Percentiles rank a stretch among this genome's conserved stretches.
These are phyloP conservation scores for Cygnus buccinator DNA, from an alignment of 2,113 vertebrate genomes.

Conservation along the genomic window DNA sequence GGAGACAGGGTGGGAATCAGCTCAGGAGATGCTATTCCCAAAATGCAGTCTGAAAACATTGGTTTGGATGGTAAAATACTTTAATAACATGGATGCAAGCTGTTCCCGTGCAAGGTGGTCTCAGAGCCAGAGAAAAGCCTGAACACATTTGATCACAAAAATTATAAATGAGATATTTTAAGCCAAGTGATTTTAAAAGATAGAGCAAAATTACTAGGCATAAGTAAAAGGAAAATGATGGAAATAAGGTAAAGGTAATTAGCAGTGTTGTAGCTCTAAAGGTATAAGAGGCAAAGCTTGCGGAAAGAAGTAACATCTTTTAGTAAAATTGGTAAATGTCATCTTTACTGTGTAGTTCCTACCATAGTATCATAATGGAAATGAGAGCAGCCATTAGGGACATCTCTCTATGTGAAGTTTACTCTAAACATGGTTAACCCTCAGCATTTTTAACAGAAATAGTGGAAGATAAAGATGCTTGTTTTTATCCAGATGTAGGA, in stretches of 20 bases:
- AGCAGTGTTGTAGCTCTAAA: too few species aligned
- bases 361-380: not conserved
- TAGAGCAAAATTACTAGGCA: accelerated
- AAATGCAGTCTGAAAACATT: accelerated
- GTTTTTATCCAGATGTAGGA: not conserved
- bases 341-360: not conserved
- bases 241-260: not conserved
- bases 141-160: accelerated
- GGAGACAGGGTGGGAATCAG: not conserved
- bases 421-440: not conserved
- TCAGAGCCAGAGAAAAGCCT: not conserved
- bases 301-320: not conserved
- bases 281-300: not conserved
- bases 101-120: accelerated
- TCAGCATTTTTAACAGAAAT: not conserved
- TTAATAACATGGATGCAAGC: accelerated
- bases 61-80: not conserved
- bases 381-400: not conserved
- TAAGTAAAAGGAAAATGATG: not conserved
- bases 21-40: not conserved
- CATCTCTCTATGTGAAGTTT: accelerated
- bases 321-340: not conserved
- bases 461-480: accelerated
- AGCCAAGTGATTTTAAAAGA: not conserved
- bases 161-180: not conserved